Conservation (phyloP, 2,797 vertebrate genomes). For the Argya squamiceps region DNA sequence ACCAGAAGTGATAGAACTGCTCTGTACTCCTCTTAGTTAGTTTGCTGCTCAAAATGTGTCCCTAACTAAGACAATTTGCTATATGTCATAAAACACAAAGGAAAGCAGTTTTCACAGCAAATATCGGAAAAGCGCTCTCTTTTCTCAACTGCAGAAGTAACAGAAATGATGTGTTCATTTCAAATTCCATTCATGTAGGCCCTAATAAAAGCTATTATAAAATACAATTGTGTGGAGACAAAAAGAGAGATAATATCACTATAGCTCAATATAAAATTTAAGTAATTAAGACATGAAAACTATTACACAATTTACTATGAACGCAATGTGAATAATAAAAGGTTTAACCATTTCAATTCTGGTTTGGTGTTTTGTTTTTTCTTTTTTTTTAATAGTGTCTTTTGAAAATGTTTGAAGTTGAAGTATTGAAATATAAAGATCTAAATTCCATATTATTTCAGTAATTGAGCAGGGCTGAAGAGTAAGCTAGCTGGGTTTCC, state of each 20-base stretch:
- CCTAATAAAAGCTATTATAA: conserved; percentile 85
- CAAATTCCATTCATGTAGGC: conserved; percentile 82
- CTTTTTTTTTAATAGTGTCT: background rate
- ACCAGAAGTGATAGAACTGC: conserved; percentile 20
- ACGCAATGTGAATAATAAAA: conserved; percentile 79
- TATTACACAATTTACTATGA: conserved; percentile 83
- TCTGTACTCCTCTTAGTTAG: conserved; percentile 46
- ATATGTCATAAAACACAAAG: conserved; percentile 78
- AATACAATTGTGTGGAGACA: conserved; percentile 84
- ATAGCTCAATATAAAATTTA: conserved; percentile 85
- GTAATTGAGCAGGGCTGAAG: background rate
- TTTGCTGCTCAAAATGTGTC: conserved; percentile 63
- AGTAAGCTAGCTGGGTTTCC: background rate
- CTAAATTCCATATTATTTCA: background rate
- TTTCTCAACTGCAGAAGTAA: conserved; percentile 68
- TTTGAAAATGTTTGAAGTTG: background rate
- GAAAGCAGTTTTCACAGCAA: conserved; percentile 74
- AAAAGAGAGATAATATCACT: conserved; percentile 85
- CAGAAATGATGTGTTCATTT: conserved; percentile 78
- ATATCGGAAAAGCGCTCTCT: conserved; percentile 71
- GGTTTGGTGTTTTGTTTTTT: background rate
- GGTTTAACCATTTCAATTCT: conserved; percentile 67
- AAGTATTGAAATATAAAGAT: background rate
- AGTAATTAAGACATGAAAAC: conserved; percentile 88
- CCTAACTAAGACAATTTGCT: conserved; percentile 69